phyloP scores from a whole-genome alignment of 2,888 invertebrate genomes.

The Piscicola geometra region DNA sequence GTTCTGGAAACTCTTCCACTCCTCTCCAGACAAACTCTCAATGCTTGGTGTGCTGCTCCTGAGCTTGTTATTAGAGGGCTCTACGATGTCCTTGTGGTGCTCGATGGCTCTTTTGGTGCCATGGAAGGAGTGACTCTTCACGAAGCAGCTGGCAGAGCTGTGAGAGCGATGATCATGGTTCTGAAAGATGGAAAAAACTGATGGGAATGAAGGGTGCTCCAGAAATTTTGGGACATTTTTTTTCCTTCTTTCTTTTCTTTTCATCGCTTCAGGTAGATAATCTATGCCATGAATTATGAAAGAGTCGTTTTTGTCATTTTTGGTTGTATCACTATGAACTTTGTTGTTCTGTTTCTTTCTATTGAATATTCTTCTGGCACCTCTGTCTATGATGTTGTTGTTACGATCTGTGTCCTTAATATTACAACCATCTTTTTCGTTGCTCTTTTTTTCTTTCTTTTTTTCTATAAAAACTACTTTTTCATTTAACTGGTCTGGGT shows the following conservation, averaged over 20 bases:
- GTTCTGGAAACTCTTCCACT: conserved; percentile 25
- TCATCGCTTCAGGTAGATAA: conserved; percentile 35
- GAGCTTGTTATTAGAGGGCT: background rate
- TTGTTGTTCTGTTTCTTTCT: background rate
- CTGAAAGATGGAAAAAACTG: background rate
- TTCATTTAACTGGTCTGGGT: no score
- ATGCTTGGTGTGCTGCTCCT: background rate
- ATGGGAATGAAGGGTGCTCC: background rate
- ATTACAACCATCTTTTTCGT: background rate
- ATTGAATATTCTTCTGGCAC: background rate
- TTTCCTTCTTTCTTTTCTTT: conserved; percentile 29
- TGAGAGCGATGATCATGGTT: background rate
- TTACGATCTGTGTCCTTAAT: background rate
- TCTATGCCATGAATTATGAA: conserved; percentile 35
- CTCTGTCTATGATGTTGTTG: background rate
- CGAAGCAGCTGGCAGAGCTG: background rate
- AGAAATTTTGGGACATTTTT: conserved; percentile 32
- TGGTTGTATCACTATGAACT: background rate
- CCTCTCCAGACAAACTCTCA: background rate
- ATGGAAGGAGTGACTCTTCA: background rate
- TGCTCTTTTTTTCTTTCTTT: background rate
- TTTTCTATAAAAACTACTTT: background rate
- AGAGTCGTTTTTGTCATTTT: conserved; percentile 2
- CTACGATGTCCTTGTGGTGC: background rate
- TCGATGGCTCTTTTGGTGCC: background rate